Evolutionary conservation across 2,113 vertebrate genomes (phyloP), one percentile per base, ranked within the genome.

Genomic region (Pseudorasbora parva): DNA sequence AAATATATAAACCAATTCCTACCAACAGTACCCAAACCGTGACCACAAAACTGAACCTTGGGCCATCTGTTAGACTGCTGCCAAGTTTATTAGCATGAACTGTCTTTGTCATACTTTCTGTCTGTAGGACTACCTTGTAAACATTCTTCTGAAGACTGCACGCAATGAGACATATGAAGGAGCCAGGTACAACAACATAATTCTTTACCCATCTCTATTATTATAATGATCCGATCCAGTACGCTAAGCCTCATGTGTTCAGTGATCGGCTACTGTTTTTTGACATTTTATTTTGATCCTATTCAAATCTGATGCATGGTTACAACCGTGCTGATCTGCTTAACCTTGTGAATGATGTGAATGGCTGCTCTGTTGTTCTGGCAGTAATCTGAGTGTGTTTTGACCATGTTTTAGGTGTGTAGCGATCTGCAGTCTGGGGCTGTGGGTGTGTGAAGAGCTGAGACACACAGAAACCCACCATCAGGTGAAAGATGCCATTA

Each of bases 401-500:
- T 75, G 15, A 76, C n/a, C 84, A 19, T 89, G 68, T 0, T 87
- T 73, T 85, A 99, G 98, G 49, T 99, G 97, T 88, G 94, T 99
- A 64, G 96, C 98, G 17, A 92, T 99, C 82, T 98, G 98, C 91
- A 96, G 96, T 88, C 95, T 99, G 0, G 97, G 97, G 2, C 84
- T 99, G 33, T 99, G 98, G 98, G 95, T 99, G 78, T 99, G 97
- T 64, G 98, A 99, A 92, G 98, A 99, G 86, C 94, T 99, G 10
- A 93, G 76, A 0, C 95, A 97, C 84, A 78, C 94, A 64, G 95
- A 93, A 1, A 94, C 95, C 87, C 97, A 98, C 47, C 91, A 94
- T 30, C 96, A 95, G 45, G 95, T 99, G 82, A 98, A 96, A 90
- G 97, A 97, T 75, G 97, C 97, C 60, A 90, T 99, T 92, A 99